Evolutionary conservation across 35 echinoderm and acorn worm genomes (phyloP).

Genomic region (Chiridota heheva): DNA sequence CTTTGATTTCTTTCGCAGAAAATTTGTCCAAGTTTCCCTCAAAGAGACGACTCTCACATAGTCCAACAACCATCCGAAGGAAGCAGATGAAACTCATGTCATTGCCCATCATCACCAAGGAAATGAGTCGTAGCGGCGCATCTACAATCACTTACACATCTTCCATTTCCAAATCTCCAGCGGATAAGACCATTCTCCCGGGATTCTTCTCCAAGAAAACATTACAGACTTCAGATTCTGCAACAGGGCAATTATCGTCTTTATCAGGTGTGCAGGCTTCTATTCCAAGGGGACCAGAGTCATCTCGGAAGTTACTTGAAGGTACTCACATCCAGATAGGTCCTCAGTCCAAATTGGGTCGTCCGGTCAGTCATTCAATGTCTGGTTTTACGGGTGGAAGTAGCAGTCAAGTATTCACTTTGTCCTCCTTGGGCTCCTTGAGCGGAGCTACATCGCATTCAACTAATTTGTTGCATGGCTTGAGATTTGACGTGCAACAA

Average conservation of each 20-base stretch:
- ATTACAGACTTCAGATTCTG: too few species aligned
- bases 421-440: slow-evolving; percentile 27
- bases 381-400: slow-evolving; percentile 34
- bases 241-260: too few species aligned
- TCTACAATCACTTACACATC: neutral
- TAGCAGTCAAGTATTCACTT: slow-evolving; percentile 18
- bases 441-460: slow-evolving; percentile 18
- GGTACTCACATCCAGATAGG: neutral
- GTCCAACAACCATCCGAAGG: slow-evolving; percentile 42
- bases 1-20: neutral
- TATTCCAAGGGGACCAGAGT: too few species aligned
- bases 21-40: slow-evolving; percentile 6
- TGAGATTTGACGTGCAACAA: slow-evolving; percentile 67
- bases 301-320: neutral
- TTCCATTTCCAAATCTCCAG: neutral
- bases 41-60: slow-evolving; percentile 36
- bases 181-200: too few species aligned
- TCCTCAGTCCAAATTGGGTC: slow-evolving; percentile 21
- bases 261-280: too few species aligned
- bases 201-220: too few species aligned
- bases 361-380: too few species aligned
- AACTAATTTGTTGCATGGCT: slow-evolving; percentile 50
- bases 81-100: slow-evolving; percentile 60
- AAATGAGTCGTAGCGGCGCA: neutral
- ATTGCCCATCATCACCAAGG: slow-evolving; percentile 59